These are phyloP conservation scores for Biston stratarius DNA, from an alignment of 2,888 invertebrate genomes.

Conservation along the genomic window DNA sequence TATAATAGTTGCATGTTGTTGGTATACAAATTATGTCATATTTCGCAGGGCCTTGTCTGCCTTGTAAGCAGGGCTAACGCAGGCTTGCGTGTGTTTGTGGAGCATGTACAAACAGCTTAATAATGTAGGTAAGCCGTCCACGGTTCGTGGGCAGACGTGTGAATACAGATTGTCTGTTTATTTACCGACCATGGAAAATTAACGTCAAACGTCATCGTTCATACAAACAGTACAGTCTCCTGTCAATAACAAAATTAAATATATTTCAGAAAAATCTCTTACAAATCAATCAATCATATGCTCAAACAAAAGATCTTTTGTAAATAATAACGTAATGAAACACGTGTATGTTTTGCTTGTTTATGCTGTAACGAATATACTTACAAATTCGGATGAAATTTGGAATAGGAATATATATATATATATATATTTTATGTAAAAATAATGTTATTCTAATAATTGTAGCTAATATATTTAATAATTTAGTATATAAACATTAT, in stretches of 20 bases:
- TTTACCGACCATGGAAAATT: slow-evolving; percentile 20
- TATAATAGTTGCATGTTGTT: too few relatives aligned
- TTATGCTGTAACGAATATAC: too few relatives aligned
- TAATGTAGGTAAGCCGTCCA: slow-evolving; percentile 29
- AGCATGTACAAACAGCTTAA: slow-evolving; percentile 39
- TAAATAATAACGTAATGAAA: background rate
- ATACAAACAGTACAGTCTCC: background rate
- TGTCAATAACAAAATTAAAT: background rate
- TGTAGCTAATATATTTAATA: too few relatives aligned
- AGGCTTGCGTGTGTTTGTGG: slow-evolving; percentile 35
- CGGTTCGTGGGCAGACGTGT: slow-evolving; percentile 23
- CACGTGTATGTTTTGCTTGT: too few relatives aligned
- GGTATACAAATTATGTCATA: slow-evolving; percentile 9
- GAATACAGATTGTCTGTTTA: slow-evolving; percentile 29
- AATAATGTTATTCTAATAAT: too few relatives aligned
- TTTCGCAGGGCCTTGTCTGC: background rate
- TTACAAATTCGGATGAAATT: too few relatives aligned
- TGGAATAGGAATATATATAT: too few relatives aligned
- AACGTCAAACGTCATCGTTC: slow-evolving; percentile 9
- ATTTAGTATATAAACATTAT: too few relatives aligned
- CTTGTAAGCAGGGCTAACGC: slow-evolving; percentile 37
- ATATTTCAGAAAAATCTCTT: background rate
- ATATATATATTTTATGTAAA: too few relatives aligned
- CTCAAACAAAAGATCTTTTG: too few relatives aligned
- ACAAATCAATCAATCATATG: background rate